A percentile compares a stretch with the other conserved stretches of the same genome.
Evolutionary conservation across 2,113 vertebrate species (phyloP).

Genomic region (Heterochromis multidens): DNA sequence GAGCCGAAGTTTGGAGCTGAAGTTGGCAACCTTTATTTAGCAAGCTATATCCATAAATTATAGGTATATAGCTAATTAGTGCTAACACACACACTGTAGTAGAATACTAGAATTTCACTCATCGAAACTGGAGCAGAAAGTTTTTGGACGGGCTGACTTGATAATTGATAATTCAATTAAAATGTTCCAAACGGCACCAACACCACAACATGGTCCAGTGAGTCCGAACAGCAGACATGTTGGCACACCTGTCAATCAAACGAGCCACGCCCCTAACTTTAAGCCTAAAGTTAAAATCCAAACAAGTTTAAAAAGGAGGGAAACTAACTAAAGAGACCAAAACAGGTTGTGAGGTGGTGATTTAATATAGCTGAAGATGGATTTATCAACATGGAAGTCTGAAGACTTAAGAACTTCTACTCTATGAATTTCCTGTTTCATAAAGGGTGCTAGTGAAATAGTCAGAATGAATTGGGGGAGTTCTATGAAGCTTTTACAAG

Average conservation of each 20-base stretch:
- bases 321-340: not conserved
- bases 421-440: not conserved
- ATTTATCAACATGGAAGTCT: rapidly evolving
- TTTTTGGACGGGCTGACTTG: not conserved
- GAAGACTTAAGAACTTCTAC: not conserved
- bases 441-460: not conserved
- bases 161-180: too few relatives aligned
- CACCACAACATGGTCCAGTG: too few relatives aligned
- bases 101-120: not conserved
- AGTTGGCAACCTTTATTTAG: not conserved
- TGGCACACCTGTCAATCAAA: not conserved
- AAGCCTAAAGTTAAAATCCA: not conserved
- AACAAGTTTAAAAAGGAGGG: too few relatives aligned
- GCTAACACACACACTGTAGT: too few relatives aligned
- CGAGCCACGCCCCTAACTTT: not conserved
- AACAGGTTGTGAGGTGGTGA: not conserved
- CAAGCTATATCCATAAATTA: not conserved
- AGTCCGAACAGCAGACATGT: too few relatives aligned
- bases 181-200: too few relatives aligned
- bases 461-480: not conserved
- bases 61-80: not conserved
- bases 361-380: not conserved
- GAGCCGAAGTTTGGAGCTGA: not conserved
- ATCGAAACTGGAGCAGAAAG: not conserved
- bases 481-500: too few relatives aligned